Conservation (phyloP, 2,113 vertebrate genomes). For the Percina caprodes region DNA sequence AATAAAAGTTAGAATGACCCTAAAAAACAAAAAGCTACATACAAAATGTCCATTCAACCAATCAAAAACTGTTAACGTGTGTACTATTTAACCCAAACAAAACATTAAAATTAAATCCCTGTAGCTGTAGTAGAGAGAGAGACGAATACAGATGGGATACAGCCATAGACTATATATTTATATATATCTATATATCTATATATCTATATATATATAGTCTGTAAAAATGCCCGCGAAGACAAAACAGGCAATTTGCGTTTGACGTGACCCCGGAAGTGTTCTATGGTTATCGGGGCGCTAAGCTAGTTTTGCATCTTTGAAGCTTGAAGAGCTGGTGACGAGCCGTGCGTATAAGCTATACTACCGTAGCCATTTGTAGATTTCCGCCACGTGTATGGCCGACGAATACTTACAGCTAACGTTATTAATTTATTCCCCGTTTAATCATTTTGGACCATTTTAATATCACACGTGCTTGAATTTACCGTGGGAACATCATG, state of each 20-base stretch:
- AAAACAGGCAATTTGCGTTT: too few relatives aligned
- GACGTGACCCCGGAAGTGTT: background rate
- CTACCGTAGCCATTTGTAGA: background rate
- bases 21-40: background rate
- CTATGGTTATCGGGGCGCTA: too few relatives aligned
- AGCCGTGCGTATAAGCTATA: background rate
- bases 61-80: background rate
- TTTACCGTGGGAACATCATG: constrained; percentile 3
- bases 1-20: background rate
- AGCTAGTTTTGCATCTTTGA: background rate
- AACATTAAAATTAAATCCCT: too few relatives aligned
- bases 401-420: background rate
- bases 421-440: rapidly evolving
- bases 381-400: constrained; percentile 37
- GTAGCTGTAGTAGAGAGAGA: too few relatives aligned
- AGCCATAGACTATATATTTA: too few relatives aligned
- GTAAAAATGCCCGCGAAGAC: background rate
- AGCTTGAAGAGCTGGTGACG: background rate
- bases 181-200: too few relatives aligned
- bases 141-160: too few relatives aligned
- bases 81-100: too few relatives aligned
- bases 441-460: background rate
- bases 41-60: background rate
- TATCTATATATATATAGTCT: too few relatives aligned
- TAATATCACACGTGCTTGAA: background rate